Conservation (phyloP, 1,140 invertebrate species). For the Lanistes nyassanus region DNA sequence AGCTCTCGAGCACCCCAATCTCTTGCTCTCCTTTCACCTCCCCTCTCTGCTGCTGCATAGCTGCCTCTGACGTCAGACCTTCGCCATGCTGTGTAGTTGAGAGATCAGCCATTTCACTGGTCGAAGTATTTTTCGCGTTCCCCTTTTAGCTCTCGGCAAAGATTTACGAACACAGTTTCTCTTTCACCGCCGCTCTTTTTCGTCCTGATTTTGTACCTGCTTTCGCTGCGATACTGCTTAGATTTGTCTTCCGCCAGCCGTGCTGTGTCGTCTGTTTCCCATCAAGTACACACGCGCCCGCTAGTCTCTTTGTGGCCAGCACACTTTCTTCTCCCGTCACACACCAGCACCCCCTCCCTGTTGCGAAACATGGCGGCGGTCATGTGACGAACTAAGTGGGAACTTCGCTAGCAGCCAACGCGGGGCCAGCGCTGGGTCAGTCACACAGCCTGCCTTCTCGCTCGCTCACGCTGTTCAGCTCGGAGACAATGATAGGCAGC, state of each 20-base stretch:
- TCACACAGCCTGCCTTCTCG: conserved; percentile 8
- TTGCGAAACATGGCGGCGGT: conserved; percentile 17
- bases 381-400: conserved; percentile 11
- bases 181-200: too few relatives aligned
- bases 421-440: background rate
- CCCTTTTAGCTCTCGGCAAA: too few relatives aligned
- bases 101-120: too few relatives aligned
- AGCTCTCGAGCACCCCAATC: background rate
- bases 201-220: too few relatives aligned
- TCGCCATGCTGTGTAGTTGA: too few relatives aligned
- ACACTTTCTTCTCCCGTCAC: background rate
- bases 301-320: background rate
- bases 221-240: too few relatives aligned
- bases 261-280: too few relatives aligned
- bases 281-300: too few relatives aligned
- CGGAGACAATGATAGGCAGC: conserved; percentile 25
- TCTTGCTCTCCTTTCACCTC: conserved; percentile 17
- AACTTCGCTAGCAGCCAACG: background rate
- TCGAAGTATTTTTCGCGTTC: too few relatives aligned
- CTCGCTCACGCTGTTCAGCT: conserved; percentile 23
- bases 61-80: too few relatives aligned
- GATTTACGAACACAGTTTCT: too few relatives aligned
- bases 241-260: too few relatives aligned
- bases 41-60: conserved; percentile 1
- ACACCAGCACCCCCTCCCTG: conserved; percentile 2